Conservation (phyloP, 2,888 invertebrate species). For the Caenorhabditis zanzibari region DNA sequence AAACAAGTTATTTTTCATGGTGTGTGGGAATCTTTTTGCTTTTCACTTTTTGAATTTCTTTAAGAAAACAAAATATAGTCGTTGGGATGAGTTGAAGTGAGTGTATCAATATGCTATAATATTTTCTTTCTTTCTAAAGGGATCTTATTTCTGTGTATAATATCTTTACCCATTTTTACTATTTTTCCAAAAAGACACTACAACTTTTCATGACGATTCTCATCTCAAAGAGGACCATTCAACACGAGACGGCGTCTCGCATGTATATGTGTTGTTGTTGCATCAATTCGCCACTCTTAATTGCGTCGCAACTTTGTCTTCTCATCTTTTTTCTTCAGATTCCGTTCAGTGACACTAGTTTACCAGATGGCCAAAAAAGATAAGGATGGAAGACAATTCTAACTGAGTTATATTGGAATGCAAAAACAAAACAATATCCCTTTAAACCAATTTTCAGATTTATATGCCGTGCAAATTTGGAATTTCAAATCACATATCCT, state of each 20-base stretch:
- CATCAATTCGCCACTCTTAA: slow-evolving; percentile 59
- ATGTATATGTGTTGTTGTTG: slow-evolving; percentile 31
- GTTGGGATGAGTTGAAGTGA: slow-evolving; percentile 7
- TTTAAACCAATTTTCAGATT: neutral
- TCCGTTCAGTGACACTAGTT: slow-evolving; percentile 13
- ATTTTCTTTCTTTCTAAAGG: neutral
- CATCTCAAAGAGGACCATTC: slow-evolving; percentile 36
- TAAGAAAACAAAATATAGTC: slow-evolving; percentile 1
- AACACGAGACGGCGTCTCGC: slow-evolving; percentile 40
- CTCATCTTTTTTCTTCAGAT: slow-evolving; percentile 50
- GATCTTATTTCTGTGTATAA: slow-evolving; percentile 31
- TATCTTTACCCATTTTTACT: slow-evolving; percentile 4
- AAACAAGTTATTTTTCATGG: slow-evolving; percentile 62
- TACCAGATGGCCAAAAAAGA: slow-evolving; percentile 4
- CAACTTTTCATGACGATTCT: slow-evolving; percentile 26
- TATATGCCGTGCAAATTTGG: neutral
- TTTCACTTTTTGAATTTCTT: neutral
- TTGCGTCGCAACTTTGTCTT: slow-evolving; percentile 61
- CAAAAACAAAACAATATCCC: slow-evolving; percentile 1
- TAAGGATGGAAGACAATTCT: slow-evolving; percentile 6
- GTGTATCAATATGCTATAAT: slow-evolving; percentile 16
- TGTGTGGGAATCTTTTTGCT: slow-evolving; percentile 38
- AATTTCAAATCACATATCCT: slow-evolving; percentile 2
- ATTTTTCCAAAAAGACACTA: neutral
- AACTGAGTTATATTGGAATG: neutral